Evolutionary conservation across 2,888 invertebrate genomes (phyloP).

Genomic region (Arge pagana): DNA sequence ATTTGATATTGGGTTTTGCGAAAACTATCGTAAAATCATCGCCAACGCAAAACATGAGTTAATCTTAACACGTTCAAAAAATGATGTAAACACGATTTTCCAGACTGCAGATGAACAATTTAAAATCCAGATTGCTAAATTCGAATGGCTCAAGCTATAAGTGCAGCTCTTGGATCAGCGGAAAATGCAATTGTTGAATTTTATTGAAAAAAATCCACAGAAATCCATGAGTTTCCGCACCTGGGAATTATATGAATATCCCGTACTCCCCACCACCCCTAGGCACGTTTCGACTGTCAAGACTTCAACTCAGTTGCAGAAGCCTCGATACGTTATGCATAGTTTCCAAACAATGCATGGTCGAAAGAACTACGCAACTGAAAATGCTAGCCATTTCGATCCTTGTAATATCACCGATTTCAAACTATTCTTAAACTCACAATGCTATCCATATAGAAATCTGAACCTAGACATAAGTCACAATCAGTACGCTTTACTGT

Average conservation of each 20-base stretch:
- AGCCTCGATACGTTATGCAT: conserved; percentile 50
- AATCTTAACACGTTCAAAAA: conserved; percentile 14
- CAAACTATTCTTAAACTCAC: conserved; percentile 47
- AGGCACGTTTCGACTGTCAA: no score
- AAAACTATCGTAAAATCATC: conserved; percentile 51
- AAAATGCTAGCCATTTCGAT: conserved; percentile 36
- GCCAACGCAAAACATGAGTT: conserved; percentile 52
- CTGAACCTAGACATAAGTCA: conserved; percentile 38
- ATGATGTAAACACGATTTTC: conserved; percentile 6
- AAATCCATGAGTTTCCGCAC: conserved; percentile 32
- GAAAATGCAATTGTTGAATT: conserved; percentile 30
- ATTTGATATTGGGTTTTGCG: conserved; percentile 45
- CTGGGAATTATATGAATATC: no score
- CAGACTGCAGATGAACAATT: no score
- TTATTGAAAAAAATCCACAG: conserved; percentile 26
- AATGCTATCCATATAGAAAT: no score
- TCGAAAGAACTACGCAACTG: conserved; percentile 39
- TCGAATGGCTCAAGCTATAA: conserved; percentile 31
- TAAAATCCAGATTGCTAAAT: no score
- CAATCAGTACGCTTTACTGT: conserved; percentile 35
- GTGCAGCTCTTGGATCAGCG: conserved; percentile 23
- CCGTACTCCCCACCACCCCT: no score
- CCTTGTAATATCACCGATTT: conserved; percentile 46
- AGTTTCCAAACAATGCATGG: conserved; percentile 52
- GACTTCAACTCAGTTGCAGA: conserved; percentile 49